Percentiles rank a stretch among this genome's conserved stretches.
These are phyloP conservation scores for Drosophila siamana DNA, from an alignment of 2,888 invertebrate species.

Conservation along the genomic window DNA sequence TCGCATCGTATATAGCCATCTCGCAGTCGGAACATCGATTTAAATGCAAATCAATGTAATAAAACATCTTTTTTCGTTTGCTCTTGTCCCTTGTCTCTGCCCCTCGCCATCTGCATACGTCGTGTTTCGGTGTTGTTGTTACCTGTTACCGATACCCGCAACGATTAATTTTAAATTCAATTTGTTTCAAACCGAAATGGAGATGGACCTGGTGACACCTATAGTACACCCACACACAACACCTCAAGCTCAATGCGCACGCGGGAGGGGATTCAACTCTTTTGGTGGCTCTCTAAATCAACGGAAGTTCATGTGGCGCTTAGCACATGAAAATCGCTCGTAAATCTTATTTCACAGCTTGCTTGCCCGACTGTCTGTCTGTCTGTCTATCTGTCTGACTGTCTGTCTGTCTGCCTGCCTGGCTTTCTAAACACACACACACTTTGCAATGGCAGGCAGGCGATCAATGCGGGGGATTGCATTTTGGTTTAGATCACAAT, in stretches of 20 bases:
- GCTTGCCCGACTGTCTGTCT: slow-evolving; percentile 10
- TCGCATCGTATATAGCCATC: slow-evolving; percentile 42
- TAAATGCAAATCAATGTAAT: slow-evolving; percentile 84
- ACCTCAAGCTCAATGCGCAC: slow-evolving; percentile 35
- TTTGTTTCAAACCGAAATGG: slow-evolving; percentile 35
- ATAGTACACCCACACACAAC: slow-evolving; percentile 43
- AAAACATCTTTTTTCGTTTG: slow-evolving; percentile 70
- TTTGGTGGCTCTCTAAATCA: slow-evolving; percentile 55
- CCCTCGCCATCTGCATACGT: slow-evolving; percentile 14
- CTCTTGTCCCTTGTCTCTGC: no score
- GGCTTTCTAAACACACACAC: slow-evolving; percentile 47
- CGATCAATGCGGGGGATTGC: slow-evolving; percentile 45
- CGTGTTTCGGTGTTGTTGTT: slow-evolving; percentile 31
- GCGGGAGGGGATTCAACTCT: background rate
- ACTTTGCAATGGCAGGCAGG: slow-evolving; percentile 9
- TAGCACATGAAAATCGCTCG: slow-evolving; percentile 62
- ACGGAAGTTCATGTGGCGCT: slow-evolving; percentile 80
- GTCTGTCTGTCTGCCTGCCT: background rate
- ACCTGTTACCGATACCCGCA: slow-evolving; percentile 47
- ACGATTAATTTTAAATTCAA: slow-evolving; percentile 76
- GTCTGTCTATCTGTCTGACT: no score
- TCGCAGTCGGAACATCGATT: slow-evolving; percentile 71
- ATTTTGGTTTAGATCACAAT: slow-evolving; percentile 46
- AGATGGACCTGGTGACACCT: slow-evolving; percentile 62
- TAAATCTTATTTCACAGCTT: slow-evolving; percentile 67